Conservation (phyloP, 2,888 invertebrate genomes). For the Carpatolechia fugitivella region DNA sequence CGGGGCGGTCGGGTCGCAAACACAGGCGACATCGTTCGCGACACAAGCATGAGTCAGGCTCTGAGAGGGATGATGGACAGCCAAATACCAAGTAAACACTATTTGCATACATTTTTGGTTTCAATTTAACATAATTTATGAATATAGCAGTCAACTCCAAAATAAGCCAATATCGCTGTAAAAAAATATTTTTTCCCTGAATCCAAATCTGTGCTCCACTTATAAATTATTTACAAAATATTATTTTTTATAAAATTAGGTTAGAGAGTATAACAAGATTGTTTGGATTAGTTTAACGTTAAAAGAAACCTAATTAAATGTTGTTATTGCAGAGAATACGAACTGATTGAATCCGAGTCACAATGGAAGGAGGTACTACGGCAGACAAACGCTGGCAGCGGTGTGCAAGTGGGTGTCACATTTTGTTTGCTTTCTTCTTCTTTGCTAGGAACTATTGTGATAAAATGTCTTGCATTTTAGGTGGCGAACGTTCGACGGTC, state of each 20-base stretch:
- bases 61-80: conserved; percentile 83
- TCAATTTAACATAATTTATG: background rate
- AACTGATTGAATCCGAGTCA: conserved; percentile 91
- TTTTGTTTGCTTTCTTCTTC: background rate
- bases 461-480: conserved; percentile 54
- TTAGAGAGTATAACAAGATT: too few relatives aligned
- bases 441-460: background rate
- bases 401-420: conserved; percentile 61
- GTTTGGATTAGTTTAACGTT: background rate
- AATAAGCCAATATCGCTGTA: too few relatives aligned
- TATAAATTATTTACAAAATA: too few relatives aligned
- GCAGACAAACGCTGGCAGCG: conserved; percentile 79
- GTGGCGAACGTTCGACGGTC: conserved; percentile 85
- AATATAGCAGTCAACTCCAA: too few relatives aligned
- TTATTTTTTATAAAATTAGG: too few relatives aligned
- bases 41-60: conserved; percentile 86
- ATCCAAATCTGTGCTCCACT: too few relatives aligned
- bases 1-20: conserved; percentile 87
- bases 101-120: background rate
- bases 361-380: conserved; percentile 94
- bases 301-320: background rate
- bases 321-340: conserved; percentile 72
- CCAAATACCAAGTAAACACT: conserved; percentile 60
- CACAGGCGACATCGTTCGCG: conserved; percentile 87
- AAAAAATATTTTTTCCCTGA: too few relatives aligned